A percentile compares a stretch with the other conserved stretches of the same genome.
phyloP scores from a whole-genome alignment of 2,888 invertebrate species.

The Salticus scenicus region DNA sequence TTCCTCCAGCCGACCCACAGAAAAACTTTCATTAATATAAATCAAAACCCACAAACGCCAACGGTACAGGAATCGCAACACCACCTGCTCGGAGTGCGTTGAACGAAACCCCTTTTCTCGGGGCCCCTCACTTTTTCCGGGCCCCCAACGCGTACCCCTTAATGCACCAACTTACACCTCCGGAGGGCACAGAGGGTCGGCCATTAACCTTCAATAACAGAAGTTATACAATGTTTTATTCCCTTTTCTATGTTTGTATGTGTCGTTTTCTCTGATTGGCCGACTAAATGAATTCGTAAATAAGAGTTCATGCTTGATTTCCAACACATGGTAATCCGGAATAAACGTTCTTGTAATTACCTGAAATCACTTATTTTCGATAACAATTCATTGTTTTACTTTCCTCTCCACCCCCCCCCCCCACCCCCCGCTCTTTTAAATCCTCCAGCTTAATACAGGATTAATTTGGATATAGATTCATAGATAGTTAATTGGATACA shows the following conservation, averaged over 20 bases:
- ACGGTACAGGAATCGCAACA: constrained; percentile 23
- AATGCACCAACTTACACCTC: constrained; percentile 65
- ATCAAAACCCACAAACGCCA: constrained; percentile 19
- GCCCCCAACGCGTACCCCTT: constrained; percentile 56
- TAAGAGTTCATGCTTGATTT: constrained; percentile 20
- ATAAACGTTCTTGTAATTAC: constrained; percentile 42
- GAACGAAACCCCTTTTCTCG: constrained; percentile 41
- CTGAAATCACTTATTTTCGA: constrained; percentile 46
- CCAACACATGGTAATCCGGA: constrained; percentile 46
- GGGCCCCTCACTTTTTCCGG: constrained; percentile 28
- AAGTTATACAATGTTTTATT: constrained; percentile 45
- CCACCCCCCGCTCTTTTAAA: background rate
- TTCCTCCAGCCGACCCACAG: background rate
- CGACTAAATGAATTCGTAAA: constrained; percentile 24
- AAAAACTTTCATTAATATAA: constrained; percentile 15
- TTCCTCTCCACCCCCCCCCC: background rate
- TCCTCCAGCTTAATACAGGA: background rate
- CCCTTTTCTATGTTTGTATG: background rate
- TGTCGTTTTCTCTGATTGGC: background rate
- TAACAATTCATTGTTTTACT: background rate
- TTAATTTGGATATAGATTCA: background rate
- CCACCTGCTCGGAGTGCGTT: constrained; percentile 61
- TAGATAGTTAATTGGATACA: background rate
- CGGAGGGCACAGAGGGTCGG: constrained; percentile 32
- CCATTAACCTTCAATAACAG: constrained; percentile 60